Conservation (phyloP, 1,140 invertebrate genomes). For the Batillaria attramentaria region DNA sequence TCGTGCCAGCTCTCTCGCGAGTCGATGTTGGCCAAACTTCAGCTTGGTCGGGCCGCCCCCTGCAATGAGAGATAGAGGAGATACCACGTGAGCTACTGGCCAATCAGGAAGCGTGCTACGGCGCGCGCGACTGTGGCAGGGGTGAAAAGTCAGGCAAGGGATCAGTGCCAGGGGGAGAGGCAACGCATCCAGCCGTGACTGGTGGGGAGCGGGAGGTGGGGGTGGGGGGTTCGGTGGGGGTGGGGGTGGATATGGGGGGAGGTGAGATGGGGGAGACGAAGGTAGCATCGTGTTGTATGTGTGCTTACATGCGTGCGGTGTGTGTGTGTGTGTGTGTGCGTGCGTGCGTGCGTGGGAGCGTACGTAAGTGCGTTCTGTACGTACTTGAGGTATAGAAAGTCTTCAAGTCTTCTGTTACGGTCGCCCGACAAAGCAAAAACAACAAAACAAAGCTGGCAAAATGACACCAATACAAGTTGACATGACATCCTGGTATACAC, state of each 20-base stretch:
- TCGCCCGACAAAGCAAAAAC: background rate
- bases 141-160: constrained; percentile 21
- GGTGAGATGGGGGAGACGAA: background rate
- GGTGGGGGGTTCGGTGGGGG: background rate
- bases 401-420: background rate
- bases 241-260: background rate
- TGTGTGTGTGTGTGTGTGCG: background rate
- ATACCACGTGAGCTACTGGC: background rate
- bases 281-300: background rate
- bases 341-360: background rate
- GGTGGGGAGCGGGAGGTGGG: background rate
- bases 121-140: background rate
- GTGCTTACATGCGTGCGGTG: background rate
- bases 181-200: background rate
- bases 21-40: background rate
- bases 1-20: background rate
- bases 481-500: background rate
- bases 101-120: background rate
- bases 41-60: background rate
- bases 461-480: background rate
- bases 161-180: background rate
- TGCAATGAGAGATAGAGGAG: constrained; percentile 26
- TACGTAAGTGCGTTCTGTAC: background rate
- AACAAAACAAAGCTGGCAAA: too few species aligned
- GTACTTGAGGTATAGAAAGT: background rate